Evolutionary conservation across 2,888 invertebrate species (phyloP).

Genomic region (Auanema freiburgensis): DNA sequence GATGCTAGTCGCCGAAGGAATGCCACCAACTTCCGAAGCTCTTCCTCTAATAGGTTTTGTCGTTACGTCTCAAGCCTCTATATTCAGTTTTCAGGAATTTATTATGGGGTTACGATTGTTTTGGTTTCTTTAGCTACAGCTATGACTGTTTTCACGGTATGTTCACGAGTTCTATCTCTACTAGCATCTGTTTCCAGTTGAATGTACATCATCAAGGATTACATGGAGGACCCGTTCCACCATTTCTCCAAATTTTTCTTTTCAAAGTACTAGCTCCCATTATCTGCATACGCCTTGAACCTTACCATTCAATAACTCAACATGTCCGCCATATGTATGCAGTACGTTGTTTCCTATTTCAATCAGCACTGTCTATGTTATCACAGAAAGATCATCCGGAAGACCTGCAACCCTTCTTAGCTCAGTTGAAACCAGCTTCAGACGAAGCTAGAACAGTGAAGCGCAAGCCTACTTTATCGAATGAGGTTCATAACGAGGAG

Average conservation of each 20-base stretch:
- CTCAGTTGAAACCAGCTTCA: conserved; percentile 17
- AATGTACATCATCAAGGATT: conserved; percentile 73
- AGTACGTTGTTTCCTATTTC: too few relatives aligned
- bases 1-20: conserved; percentile 82
- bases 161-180: too few relatives aligned
- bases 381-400: conserved; percentile 35
- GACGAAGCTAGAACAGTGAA: neutral
- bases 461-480: neutral
- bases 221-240: conserved; percentile 59
- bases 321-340: conserved; percentile 58
- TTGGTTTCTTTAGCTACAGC: conserved; percentile 69
- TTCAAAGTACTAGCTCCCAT: conserved; percentile 55
- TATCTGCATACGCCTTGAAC: conserved; percentile 52
- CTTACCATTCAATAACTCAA: conserved; percentile 60
- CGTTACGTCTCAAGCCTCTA: too few relatives aligned
- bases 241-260: conserved; percentile 51
- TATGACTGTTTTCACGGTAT: conserved; percentile 76
- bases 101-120: conserved; percentile 71
- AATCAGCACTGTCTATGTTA: too few relatives aligned
- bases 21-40: conserved; percentile 81
- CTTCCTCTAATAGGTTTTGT: conserved; percentile 82
- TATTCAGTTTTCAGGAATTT: conserved; percentile 66
- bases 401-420: conserved; percentile 17
- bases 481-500: neutral
- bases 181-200: conserved; percentile 65